phyloP scores from a whole-genome alignment of 2,113 vertebrate species.

The Phrynosoma platyrhinos region DNA sequence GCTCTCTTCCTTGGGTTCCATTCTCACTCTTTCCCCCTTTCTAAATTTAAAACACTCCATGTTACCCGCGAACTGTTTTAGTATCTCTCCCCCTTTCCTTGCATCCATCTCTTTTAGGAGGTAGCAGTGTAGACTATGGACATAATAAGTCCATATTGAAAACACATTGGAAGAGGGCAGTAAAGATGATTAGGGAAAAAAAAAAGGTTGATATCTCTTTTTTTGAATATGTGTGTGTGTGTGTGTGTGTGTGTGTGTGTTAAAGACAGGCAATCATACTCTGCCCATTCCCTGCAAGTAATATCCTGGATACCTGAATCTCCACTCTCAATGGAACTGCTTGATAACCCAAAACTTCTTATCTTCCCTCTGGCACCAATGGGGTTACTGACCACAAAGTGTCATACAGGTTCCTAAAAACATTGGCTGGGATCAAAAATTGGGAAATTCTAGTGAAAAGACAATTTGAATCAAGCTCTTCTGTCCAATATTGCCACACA shows the following conservation, averaged over 20 bases:
- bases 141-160: neutral
- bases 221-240: no score
- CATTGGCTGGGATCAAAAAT: no score
- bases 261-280: neutral
- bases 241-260: no score
- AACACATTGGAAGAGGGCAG: neutral
- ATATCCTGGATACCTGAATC: neutral
- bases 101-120: neutral
- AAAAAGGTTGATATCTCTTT: neutral
- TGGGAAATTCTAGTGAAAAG: neutral
- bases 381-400: no score
- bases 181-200: neutral
- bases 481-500: neutral
- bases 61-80: no score
- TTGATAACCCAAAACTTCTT: neutral
- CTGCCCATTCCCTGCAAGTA: no score
- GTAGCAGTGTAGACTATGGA: no score
- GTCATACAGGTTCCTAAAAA: neutral
- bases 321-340: neutral
- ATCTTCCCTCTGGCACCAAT: neutral
- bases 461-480: neutral
- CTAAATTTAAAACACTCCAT: neutral
- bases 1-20: neutral
- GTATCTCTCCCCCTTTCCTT: neutral
- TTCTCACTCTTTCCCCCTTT: neutral